phyloP scores from a whole-genome alignment of 2,888 invertebrate species.

The Sclerodermus sp. region DNA sequence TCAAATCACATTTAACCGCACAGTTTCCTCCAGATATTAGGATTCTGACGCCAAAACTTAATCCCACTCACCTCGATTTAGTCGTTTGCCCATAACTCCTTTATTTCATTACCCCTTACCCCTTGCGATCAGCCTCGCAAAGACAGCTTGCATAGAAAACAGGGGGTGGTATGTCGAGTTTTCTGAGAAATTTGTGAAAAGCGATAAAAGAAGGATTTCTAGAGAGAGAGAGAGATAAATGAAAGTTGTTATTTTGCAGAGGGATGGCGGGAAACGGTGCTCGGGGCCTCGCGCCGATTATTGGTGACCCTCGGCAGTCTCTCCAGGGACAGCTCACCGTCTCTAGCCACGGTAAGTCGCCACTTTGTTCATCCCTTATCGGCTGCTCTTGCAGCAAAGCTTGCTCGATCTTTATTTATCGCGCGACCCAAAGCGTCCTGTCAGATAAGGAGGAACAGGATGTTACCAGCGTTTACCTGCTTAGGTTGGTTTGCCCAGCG shows the following conservation, averaged over 20 bases:
- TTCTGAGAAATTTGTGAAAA: too few species aligned
- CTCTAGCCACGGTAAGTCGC: constrained; percentile 44
- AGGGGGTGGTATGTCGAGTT: too few species aligned
- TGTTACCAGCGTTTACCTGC: too few species aligned
- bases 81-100: too few species aligned
- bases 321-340: constrained; percentile 53
- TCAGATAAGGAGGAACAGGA: too few species aligned
- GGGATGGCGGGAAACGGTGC: constrained; percentile 56
- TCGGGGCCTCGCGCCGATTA: constrained; percentile 54
- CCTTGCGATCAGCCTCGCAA: too few species aligned
- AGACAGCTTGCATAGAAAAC: too few species aligned
- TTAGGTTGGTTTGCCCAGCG: too few species aligned
- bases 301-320: constrained; percentile 54
- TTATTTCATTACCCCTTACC: too few species aligned
- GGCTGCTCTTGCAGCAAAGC: not conserved
- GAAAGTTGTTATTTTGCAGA: constrained; percentile 32
- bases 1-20: not conserved
- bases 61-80: not conserved
- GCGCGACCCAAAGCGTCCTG: not conserved
- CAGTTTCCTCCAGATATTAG: not conserved
- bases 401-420: not conserved
- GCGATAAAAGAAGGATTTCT: too few species aligned
- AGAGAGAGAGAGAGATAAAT: not conserved
- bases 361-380: constrained; percentile 20
- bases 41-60: constrained; percentile 8